Evolutionary conservation across 1,140 invertebrate species (phyloP).

Genomic region (Luehdorfia chinensis): DNA sequence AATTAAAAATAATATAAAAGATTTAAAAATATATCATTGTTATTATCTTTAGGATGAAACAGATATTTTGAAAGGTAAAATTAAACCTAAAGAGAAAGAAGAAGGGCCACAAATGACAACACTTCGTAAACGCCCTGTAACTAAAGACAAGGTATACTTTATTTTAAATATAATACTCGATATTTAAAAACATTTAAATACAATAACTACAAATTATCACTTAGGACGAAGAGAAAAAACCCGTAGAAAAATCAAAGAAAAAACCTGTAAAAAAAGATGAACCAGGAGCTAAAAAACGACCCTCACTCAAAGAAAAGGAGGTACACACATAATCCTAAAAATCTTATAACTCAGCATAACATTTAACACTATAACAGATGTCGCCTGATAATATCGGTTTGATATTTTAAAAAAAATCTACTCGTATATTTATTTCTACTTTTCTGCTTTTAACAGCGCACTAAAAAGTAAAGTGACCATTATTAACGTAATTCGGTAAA

Average conservation of each 20-base stretch:
- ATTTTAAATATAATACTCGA: slow-evolving; percentile 1
- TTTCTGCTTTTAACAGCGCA: slow-evolving; percentile 2
- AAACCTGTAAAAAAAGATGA: slow-evolving; percentile 61
- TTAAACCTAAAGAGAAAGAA: slow-evolving; percentile 66
- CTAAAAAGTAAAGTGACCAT: neutral
- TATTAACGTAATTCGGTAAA: neutral
- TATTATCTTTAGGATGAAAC: slow-evolving; percentile 58
- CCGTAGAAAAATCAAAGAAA: slow-evolving; percentile 66
- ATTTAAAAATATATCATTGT: slow-evolving; percentile 17
- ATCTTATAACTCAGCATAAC: slow-evolving; percentile 3
- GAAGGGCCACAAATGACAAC: slow-evolving; percentile 57
- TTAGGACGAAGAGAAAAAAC: slow-evolving; percentile 65
- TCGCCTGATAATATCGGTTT: slow-evolving; percentile 3
- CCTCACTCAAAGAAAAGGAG: slow-evolving; percentile 28
- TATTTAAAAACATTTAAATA: neutral
- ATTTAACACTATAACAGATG: slow-evolving; percentile 3
- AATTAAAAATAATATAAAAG: slow-evolving; percentile 15
- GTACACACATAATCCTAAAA: neutral
- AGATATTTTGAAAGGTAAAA: slow-evolving; percentile 67
- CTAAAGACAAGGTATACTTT: slow-evolving; percentile 63
- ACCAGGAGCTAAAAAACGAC: slow-evolving; percentile 60
- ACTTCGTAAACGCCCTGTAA: slow-evolving; percentile 56
- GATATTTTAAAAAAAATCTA: slow-evolving; percentile 1
- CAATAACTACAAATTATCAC: slow-evolving; percentile 19
- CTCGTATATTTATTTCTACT: neutral